These are phyloP conservation scores for Phasia obesa DNA, from an alignment of 2,888 invertebrate genomes.

Conservation along the genomic window DNA sequence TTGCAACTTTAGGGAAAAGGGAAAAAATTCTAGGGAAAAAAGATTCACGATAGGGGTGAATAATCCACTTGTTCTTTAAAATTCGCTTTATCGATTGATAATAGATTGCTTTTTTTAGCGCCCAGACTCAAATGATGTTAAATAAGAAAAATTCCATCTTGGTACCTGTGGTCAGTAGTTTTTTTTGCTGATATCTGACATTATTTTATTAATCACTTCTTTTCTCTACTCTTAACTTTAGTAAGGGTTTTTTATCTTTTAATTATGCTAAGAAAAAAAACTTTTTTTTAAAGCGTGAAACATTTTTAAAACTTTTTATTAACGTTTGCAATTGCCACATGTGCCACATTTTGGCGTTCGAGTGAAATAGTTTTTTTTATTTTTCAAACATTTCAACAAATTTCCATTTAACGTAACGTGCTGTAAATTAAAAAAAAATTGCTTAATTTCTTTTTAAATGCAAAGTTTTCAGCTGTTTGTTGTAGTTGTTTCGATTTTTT, in stretches of 20 bases:
- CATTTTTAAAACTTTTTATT: conserved; percentile 10
- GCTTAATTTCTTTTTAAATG: conserved; percentile 33
- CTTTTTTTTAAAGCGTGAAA: conserved; percentile 21
- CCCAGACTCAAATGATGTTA: no score
- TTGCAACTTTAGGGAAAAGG: no score
- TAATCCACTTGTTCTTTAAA: no score
- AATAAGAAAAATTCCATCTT: no score
- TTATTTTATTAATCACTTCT: no score
- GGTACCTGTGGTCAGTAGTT: no score
- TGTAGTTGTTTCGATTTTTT: neutral
- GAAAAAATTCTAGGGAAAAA: no score
- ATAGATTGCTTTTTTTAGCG: no score
- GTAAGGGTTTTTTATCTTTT: neutral
- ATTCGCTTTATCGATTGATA: no score
- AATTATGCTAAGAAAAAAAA: neutral
- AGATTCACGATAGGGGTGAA: no score
- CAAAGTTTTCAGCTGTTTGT: conserved; percentile 28
- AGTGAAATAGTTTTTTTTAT: neutral
- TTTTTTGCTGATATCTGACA: no score
- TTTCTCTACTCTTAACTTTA: neutral
- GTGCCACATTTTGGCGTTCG: conserved; percentile 29
- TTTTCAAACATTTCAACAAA: conserved; percentile 9
- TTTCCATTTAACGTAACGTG: no score
- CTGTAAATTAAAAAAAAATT: neutral
- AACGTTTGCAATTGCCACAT: conserved; percentile 11